phyloP scores from a whole-genome alignment of 2,888 invertebrate genomes.

The Ichneumon xanthorius region DNA sequence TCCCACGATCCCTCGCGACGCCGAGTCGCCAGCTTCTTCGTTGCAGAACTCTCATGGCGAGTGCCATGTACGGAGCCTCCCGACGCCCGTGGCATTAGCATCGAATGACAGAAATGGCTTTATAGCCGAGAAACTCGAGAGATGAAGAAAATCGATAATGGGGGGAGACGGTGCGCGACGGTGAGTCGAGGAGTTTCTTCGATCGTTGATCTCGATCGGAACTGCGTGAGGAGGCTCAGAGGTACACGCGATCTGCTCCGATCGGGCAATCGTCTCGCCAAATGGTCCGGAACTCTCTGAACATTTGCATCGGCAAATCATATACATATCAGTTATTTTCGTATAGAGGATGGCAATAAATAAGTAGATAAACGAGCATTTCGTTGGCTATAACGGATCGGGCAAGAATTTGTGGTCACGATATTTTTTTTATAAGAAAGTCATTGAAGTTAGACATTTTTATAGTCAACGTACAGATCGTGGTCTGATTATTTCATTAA shows the following conservation, averaged over 20 bases:
- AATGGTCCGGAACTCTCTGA: too few species aligned
- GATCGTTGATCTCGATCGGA: constrained; percentile 54
- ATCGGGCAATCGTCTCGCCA: too few species aligned
- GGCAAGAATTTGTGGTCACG: too few species aligned
- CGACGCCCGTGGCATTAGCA: constrained; percentile 76
- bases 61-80: constrained; percentile 69
- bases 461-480: too few species aligned
- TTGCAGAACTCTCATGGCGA: constrained; percentile 55
- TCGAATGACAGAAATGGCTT: constrained; percentile 81
- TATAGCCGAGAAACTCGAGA: constrained; percentile 73
- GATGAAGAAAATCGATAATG: constrained; percentile 77
- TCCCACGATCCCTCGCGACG: constrained; percentile 67
- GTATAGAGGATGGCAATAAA: too few species aligned
- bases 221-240: background rate
- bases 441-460: too few species aligned
- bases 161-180: constrained; percentile 35
- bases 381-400: too few species aligned
- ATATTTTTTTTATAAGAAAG: too few species aligned
- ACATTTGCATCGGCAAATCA: background rate
- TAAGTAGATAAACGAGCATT: too few species aligned
- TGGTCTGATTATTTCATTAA: too few species aligned
- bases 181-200: constrained; percentile 58
- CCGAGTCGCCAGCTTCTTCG: constrained; percentile 66
- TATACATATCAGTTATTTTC: background rate
- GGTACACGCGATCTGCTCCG: too few species aligned